Conservation (phyloP, 1,140 invertebrate genomes). For the Brachionus rotundiformis region DNA sequence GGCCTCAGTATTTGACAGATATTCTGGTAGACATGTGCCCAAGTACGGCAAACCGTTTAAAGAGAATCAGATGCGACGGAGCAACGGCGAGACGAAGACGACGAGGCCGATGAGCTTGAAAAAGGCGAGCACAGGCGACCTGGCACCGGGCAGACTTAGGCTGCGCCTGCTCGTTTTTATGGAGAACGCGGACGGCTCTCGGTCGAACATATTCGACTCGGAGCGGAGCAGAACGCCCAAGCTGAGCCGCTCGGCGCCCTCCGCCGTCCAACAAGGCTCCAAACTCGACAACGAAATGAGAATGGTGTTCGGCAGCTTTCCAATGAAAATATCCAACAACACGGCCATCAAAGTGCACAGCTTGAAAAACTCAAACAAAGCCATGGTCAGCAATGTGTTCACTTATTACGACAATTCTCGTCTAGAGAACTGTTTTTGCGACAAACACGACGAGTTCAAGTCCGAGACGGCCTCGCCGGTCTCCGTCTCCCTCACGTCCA, state of each 20-base stretch:
- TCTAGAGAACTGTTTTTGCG: not conserved
- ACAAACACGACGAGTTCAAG: not conserved
- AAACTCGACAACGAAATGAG: conserved; percentile 27
- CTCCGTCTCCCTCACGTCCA: not conserved
- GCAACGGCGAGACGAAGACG: not conserved
- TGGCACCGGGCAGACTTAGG: not conserved
- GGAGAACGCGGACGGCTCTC: not conserved
- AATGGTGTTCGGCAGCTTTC: conserved; percentile 50
- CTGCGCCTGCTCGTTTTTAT: not conserved
- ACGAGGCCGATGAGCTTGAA: not conserved
- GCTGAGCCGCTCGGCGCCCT: not conserved
- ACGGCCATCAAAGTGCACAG: conserved; percentile 44
- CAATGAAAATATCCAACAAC: conserved; percentile 42
- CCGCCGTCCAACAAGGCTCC: too few species aligned
- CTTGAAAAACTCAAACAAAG: not conserved
- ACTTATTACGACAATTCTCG: conserved; percentile 2
- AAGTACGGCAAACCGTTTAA: not conserved
- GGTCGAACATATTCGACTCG: conserved; percentile 29
- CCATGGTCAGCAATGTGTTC: conserved; percentile 49
- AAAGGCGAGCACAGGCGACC: not conserved
- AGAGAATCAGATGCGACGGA: not conserved
- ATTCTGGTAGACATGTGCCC: not conserved
- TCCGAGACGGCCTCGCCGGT: not conserved
- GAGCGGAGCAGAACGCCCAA: not conserved
- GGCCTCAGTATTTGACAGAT: conserved; percentile 6